Conservation (phyloP, 1,140 invertebrate species). For the Lepidurus apus region DNA sequence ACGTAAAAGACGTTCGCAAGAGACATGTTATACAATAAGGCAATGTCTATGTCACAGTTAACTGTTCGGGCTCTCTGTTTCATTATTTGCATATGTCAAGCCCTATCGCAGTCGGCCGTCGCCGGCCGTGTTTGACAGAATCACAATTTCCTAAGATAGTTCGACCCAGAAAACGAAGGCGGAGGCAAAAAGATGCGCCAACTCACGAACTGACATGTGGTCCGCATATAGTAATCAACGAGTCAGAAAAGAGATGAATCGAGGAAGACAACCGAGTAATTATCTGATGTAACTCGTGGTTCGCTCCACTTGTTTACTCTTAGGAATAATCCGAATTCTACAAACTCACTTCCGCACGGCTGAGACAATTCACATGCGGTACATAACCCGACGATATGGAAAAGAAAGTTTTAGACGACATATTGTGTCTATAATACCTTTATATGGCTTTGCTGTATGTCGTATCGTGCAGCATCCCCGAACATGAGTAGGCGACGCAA, state of each 20-base stretch:
- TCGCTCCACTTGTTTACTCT: background rate
- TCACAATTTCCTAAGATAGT: background rate
- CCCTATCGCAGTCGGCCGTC: background rate
- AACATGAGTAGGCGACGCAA: background rate
- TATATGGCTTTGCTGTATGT: background rate
- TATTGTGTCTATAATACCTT: background rate
- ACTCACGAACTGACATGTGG: background rate
- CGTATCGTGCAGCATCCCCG: background rate
- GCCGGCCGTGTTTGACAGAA: background rate
- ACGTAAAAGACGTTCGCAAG: background rate
- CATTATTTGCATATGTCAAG: constrained; percentile 16
- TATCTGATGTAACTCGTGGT: background rate
- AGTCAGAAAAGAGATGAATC: background rate
- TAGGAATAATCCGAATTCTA: too few species aligned
- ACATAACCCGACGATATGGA: too few species aligned
- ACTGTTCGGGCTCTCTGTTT: background rate
- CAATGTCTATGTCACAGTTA: background rate
- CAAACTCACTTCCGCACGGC: too few species aligned
- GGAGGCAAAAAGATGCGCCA: background rate
- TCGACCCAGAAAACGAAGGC: background rate
- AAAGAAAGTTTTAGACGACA: background rate
- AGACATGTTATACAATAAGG: background rate
- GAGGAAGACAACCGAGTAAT: constrained; percentile 11
- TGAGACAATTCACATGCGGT: too few species aligned
- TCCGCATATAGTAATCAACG: background rate